These are phyloP conservation scores for Astreopora myriophthalma DNA, from an alignment of 64 coral and sea anemone species.

Conservation along the genomic window DNA sequence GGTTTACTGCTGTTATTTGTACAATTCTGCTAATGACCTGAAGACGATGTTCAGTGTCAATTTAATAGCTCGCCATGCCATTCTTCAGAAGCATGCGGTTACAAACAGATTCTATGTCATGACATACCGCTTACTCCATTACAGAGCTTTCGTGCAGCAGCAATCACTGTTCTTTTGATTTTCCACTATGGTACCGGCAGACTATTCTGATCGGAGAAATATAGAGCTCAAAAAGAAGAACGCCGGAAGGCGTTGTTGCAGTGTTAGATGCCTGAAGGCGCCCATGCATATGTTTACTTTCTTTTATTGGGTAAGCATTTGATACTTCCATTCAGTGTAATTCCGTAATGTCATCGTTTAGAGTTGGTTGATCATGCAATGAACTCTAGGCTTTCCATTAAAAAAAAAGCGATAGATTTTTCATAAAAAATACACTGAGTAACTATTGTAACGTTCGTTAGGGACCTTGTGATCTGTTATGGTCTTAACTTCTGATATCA, in stretches of 20 bases:
- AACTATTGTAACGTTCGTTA: no score
- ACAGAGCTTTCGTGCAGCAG: neutral
- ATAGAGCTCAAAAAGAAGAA: neutral
- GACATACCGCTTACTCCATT: neutral
- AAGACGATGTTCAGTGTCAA: neutral
- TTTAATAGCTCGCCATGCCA: neutral
- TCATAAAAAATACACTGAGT: no score
- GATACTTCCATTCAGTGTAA: neutral
- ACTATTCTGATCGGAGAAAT: conserved; percentile 6
- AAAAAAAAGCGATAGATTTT: no score
- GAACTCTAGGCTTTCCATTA: no score
- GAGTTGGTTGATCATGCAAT: no score
- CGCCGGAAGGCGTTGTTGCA: neutral
- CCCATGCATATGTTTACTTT: conserved; percentile 70
- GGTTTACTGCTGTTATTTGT: neutral
- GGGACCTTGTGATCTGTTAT: no score
- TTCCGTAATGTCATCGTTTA: no score
- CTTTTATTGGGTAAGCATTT: conserved; percentile 63
- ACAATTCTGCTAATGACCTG: neutral
- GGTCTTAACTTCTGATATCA: no score
- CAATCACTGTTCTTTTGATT: neutral
- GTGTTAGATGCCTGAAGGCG: conserved; percentile 40
- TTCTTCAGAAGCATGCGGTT: neutral
- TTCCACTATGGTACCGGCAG: conserved; percentile 1
- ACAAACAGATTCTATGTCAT: neutral